Evolutionary conservation across 2,797 vertebrate species (phyloP).

Genomic region (Malacoctenus gilli): DNA sequence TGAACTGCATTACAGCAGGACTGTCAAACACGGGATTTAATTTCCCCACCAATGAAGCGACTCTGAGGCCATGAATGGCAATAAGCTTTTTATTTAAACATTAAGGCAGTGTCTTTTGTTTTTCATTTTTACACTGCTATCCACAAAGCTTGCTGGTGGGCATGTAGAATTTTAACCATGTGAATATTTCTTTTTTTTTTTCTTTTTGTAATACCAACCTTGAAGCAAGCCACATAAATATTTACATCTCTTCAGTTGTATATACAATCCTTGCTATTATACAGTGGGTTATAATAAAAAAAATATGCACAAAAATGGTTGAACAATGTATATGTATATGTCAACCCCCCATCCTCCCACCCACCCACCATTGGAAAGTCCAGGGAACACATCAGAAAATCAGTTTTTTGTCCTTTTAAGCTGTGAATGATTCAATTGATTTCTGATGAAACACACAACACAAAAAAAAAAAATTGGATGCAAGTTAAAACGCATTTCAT

Average conservation of each 20-base stretch:
- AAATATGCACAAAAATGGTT: slow-evolving; percentile 79
- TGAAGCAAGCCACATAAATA: slow-evolving; percentile 87
- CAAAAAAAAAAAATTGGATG: slow-evolving; percentile 47
- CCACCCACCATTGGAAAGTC: slow-evolving; percentile 54
- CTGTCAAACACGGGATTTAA: too few relatives aligned
- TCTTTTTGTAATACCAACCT: slow-evolving; percentile 82
- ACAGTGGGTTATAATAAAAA: slow-evolving; percentile 80
- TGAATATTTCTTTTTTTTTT: slow-evolving; percentile 77
- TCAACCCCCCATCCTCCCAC: slow-evolving; percentile 38
- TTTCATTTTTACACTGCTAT: slow-evolving; percentile 85
- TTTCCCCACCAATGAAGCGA: slow-evolving; percentile 21
- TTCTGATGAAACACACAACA: slow-evolving; percentile 26
- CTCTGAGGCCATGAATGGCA: slow-evolving; percentile 77
- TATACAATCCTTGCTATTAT: slow-evolving; percentile 85
- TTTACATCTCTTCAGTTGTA: slow-evolving; percentile 88
- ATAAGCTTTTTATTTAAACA: slow-evolving; percentile 89
- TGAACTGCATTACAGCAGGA: not conserved
- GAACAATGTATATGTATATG: slow-evolving; percentile 75
- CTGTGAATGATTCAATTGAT: slow-evolving; percentile 55
- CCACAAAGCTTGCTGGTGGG: slow-evolving; percentile 85
- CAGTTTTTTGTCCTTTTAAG: slow-evolving; percentile 39
- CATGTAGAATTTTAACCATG: slow-evolving; percentile 85
- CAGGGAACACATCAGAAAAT: slow-evolving; percentile 63
- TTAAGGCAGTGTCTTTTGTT: slow-evolving; percentile 84
- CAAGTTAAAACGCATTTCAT: slow-evolving; percentile 63